Evolutionary conservation across 2,113 vertebrate species (phyloP).

Genomic region (Campylomormyrus tamandua): DNA sequence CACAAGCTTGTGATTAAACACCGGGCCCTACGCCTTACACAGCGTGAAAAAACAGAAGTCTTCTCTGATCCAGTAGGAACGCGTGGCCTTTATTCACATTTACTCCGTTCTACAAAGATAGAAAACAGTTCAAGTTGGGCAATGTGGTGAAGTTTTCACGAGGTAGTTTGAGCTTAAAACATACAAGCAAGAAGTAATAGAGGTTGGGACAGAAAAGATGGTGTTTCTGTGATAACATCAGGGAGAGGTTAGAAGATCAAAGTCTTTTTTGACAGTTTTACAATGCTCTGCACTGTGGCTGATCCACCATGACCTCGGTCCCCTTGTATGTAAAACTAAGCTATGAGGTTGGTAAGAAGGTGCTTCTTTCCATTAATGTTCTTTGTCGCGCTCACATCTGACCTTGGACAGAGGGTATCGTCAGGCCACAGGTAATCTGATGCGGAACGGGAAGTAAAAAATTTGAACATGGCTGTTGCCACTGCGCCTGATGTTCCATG

Average conservation of each 20-base stretch:
- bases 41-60: constrained; percentile 33
- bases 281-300: background rate
- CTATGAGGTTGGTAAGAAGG: background rate
- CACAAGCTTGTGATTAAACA: constrained; percentile 36
- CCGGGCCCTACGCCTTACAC: constrained; percentile 32
- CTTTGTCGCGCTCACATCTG: background rate
- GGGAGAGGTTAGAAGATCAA: background rate
- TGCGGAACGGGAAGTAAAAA: constrained; percentile 4
- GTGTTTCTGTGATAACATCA: background rate
- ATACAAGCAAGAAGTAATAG: background rate
- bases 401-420: background rate
- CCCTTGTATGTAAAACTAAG: background rate
- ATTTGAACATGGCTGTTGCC: background rate
- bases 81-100: constrained; percentile 22
- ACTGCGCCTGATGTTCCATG: background rate
- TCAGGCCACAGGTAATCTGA: constrained; percentile 9
- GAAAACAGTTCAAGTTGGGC: background rate
- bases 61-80: constrained; percentile 22
- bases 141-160: constrained; percentile 6
- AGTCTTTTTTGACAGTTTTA: background rate
- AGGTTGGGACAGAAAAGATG: background rate
- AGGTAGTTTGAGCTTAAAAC: background rate
- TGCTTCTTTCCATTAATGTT: background rate
- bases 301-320: background rate
- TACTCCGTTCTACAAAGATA: constrained; percentile 13